Evolutionary conservation across 2,797 vertebrate species (phyloP).

Genomic region (Synaphobranchus kaupii): DNA sequence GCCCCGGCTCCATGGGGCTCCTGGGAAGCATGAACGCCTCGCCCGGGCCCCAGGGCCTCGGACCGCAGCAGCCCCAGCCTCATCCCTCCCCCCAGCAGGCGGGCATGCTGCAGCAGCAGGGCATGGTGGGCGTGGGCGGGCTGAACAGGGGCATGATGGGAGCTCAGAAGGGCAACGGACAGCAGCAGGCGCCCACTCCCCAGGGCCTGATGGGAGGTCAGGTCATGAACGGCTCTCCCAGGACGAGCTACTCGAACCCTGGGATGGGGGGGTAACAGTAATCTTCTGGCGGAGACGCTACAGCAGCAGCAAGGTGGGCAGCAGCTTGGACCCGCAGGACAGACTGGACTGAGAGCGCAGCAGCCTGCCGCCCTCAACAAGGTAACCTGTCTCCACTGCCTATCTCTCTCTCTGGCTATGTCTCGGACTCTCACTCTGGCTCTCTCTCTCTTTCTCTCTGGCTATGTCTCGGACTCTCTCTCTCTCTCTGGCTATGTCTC

Average conservation of each 20-base stretch:
- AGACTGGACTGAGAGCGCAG: slow-evolving; percentile 83
- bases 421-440: no score
- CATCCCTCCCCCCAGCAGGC: slow-evolving; percentile 75
- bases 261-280: slow-evolving; percentile 84
- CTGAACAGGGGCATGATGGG: slow-evolving; percentile 91
- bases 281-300: slow-evolving; percentile 87
- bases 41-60: slow-evolving; percentile 84
- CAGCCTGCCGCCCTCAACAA: slow-evolving; percentile 86
- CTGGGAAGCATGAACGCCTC: slow-evolving; percentile 92
- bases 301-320: slow-evolving; percentile 61
- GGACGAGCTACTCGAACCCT: slow-evolving; percentile 87
- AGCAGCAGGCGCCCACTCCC: slow-evolving; percentile 55
- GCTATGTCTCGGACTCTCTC: no score
- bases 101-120: slow-evolving; percentile 77
- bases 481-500: no score
- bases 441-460: no score
- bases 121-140: slow-evolving; percentile 79
- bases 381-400: slow-evolving; percentile 60
- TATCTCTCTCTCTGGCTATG: not conserved
- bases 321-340: slow-evolving; percentile 63
- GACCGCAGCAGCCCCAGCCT: slow-evolving; percentile 68
- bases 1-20: slow-evolving; percentile 73
- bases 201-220: slow-evolving; percentile 90
- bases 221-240: slow-evolving; percentile 95
- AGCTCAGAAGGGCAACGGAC: slow-evolving; percentile 81